Conservation (phyloP, 2,797 vertebrate genomes). For the Bufotes viridis region DNA sequence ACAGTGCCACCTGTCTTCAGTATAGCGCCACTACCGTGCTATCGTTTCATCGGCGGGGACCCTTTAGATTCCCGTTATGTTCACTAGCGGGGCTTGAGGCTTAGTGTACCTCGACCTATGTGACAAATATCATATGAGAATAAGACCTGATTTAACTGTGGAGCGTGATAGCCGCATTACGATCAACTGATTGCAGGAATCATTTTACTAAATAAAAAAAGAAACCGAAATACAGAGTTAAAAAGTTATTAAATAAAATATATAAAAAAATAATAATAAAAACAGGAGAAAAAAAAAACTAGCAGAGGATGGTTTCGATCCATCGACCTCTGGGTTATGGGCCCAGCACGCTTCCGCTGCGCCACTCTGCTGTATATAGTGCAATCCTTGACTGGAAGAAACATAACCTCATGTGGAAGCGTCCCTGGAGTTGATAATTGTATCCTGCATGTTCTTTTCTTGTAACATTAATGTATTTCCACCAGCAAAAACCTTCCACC, state of each 20-base stretch:
- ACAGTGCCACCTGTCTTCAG: not conserved
- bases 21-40: not conserved
- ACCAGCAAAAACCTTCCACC: too few relatives aligned
- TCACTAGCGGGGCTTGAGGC: not conserved
- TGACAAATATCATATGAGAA: not conserved
- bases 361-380: slow-evolving; percentile 48
- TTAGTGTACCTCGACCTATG: not conserved
- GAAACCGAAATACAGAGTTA: not conserved
- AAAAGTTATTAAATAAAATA: too few relatives aligned
- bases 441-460: too few relatives aligned
- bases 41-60: not conserved
- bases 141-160: not conserved
- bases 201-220: not conserved
- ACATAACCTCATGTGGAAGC: too few relatives aligned
- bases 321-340: slow-evolving; percentile 62
- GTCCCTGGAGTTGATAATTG: too few relatives aligned
- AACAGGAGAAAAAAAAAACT: slow-evolving; percentile 4
- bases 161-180: not conserved
- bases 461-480: too few relatives aligned
- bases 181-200: not conserved
- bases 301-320: slow-evolving; percentile 64
- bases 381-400: not conserved
- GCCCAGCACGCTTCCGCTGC: slow-evolving; percentile 60
- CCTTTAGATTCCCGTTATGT: not conserved
- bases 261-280: not conserved